These are phyloP conservation scores for Neopelma chrysocephalum DNA, from an alignment of 2,797 vertebrate genomes.

Conservation along the genomic window DNA sequence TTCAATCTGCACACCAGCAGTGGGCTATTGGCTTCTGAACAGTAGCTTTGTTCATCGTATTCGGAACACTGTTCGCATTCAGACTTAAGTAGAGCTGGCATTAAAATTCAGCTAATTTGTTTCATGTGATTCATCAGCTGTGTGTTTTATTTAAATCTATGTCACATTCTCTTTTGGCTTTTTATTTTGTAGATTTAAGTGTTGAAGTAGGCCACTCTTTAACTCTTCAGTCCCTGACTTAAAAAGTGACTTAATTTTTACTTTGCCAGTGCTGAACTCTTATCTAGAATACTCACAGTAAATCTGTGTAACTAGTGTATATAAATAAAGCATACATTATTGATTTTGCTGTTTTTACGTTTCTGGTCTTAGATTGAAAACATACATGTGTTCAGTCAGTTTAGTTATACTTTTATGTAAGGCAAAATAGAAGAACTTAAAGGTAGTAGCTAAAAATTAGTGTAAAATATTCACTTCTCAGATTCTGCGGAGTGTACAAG, in stretches of 20 bases:
- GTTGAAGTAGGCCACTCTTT: slow-evolving; percentile 68
- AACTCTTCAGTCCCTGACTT: slow-evolving; percentile 57
- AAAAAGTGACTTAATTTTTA: background rate
- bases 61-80: slow-evolving; percentile 72
- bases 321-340: background rate
- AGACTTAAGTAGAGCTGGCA: slow-evolving; percentile 70
- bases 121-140: slow-evolving; percentile 81
- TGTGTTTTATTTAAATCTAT: slow-evolving; percentile 73
- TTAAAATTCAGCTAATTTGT: slow-evolving; percentile 73
- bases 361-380: background rate
- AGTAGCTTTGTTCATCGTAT: slow-evolving; percentile 64
- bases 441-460: background rate
- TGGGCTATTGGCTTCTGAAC: slow-evolving; percentile 68
- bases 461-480: background rate
- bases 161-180: slow-evolving; percentile 62
- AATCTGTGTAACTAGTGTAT: background rate
- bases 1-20: slow-evolving; percentile 73
- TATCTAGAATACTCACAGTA: background rate
- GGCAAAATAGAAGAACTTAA: background rate
- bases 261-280: background rate
- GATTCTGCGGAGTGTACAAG: background rate
- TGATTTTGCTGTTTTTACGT: rapidly evolving
- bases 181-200: slow-evolving; percentile 51
- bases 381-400: background rate
- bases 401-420: background rate